These are phyloP conservation scores for Etheostoma perlongum DNA, from an alignment of 2,797 vertebrate genomes.

Conservation along the genomic window DNA sequence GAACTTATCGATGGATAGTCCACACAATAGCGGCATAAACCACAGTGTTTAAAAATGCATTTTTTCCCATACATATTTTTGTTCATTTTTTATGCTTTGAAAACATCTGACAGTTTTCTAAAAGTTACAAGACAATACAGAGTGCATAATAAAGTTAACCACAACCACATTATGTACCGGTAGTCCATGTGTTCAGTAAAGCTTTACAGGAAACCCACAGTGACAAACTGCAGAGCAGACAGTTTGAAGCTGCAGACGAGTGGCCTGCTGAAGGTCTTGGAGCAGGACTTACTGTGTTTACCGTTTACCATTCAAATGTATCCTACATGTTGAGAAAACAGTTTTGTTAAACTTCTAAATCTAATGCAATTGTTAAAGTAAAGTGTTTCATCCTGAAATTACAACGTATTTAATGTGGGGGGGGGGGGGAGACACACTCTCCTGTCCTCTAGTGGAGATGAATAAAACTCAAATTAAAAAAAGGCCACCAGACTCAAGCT, in stretches of 20 bases:
- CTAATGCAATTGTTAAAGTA: not conserved
- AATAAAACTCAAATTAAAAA: not conserved
- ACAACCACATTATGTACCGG: not conserved
- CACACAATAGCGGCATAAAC: not conserved
- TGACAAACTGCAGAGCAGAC: not conserved
- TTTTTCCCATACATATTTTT: not conserved
- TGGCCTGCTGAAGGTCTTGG: not conserved
- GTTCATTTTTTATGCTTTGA: no score
- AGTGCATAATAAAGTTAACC: not conserved
- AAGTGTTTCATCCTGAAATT: not conserved
- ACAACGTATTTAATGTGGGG: not conserved
- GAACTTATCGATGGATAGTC: not conserved
- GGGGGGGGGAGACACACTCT: not conserved
- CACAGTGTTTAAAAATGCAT: not conserved
- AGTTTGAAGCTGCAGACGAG: not conserved
- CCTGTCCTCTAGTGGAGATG: conserved; percentile 44
- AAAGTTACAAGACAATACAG: not conserved
- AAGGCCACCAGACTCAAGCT: no score
- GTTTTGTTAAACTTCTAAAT: not conserved
- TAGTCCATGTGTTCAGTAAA: not conserved
- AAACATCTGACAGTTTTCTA: not conserved
- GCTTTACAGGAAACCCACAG: conserved; percentile 28
- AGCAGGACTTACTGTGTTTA: not conserved
- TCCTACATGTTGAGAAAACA: not conserved
- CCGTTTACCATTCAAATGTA: not conserved